phyloP scores from a whole-genome alignment of 2,113 vertebrate species.

The Aphyosemion australe region DNA sequence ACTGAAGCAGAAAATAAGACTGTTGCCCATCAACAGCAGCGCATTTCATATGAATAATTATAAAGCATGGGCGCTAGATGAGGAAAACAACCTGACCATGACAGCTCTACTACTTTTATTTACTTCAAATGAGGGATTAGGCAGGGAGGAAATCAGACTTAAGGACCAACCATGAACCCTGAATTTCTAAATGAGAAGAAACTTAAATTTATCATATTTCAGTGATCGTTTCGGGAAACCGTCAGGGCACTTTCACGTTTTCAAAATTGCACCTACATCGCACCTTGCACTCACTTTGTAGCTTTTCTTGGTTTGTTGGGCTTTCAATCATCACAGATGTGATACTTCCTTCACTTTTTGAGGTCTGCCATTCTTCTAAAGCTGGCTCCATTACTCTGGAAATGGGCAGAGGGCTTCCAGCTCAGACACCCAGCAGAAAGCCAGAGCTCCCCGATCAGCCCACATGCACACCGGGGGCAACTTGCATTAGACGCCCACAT shows the following conservation, averaged over 20 bases:
- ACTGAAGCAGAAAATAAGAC: conserved; percentile 99
- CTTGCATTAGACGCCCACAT: conserved; percentile 69
- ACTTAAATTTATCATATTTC: conserved; percentile 65
- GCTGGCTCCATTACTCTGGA: conserved; percentile 36
- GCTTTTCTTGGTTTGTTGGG: conserved; percentile 32
- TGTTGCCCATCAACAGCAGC: conserved; percentile 95
- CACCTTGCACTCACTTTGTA: conserved; percentile 41
- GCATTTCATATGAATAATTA: conserved; percentile 88
- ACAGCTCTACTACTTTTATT: conserved; percentile 82
- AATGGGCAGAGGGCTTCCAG: conserved; percentile 61
- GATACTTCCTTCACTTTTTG: conserved; percentile 47
- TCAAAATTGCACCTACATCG: conserved; percentile 40
- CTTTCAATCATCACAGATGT: conserved; percentile 44
- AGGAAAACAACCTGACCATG: conserved; percentile 79
- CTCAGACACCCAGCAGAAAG: conserved; percentile 64
- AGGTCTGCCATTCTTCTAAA: conserved; percentile 43
- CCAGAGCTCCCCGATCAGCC: conserved; percentile 58
- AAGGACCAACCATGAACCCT: conserved; percentile 62
- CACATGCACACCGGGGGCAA: conserved; percentile 69
- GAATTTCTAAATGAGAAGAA: conserved; percentile 64
- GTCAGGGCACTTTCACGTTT: conserved; percentile 42
- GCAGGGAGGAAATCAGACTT: conserved; percentile 65
- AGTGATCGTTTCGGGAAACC: conserved; percentile 40
- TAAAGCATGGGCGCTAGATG: conserved; percentile 76
- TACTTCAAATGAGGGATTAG: conserved; percentile 82